Conservation (phyloP, 2,797 vertebrate genomes). For the Pipistrellus pygmaeus region DNA sequence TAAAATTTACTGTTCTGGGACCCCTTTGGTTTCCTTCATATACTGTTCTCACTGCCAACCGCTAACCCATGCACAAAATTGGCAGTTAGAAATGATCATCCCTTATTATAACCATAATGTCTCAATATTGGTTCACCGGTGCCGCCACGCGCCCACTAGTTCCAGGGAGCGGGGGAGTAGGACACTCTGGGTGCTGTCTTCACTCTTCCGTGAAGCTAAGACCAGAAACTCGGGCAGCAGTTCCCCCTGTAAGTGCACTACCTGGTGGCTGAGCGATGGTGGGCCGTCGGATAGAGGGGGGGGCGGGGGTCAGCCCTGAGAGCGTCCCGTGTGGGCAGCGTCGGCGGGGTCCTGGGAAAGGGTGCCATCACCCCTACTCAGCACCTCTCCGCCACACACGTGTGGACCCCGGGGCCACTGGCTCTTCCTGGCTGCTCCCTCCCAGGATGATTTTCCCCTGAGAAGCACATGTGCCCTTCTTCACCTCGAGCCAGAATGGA, state of each 20-base stretch:
- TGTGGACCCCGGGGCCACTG: not conserved
- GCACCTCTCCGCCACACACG: not conserved
- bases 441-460: too few species aligned
- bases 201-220: not conserved
- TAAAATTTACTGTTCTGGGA: not conserved
- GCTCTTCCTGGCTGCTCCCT: too few species aligned
- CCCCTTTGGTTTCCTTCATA: not conserved
- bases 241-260: too few species aligned
- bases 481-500: not conserved
- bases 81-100: not conserved
- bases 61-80: not conserved
- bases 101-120: not conserved
- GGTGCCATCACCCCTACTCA: not conserved
- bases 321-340: fast-evolving
- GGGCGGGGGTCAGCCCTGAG: not conserved
- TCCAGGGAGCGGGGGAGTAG: not conserved
- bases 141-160: not conserved
- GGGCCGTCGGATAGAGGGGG: too few species aligned
- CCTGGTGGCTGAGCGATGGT: too few species aligned
- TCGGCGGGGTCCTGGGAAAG: too few species aligned
- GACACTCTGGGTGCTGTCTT: not conserved
- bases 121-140: not conserved
- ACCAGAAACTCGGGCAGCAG: too few species aligned
- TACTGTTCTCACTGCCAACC: not conserved
- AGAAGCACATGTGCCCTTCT: not conserved